Conservation (phyloP, 1,140 invertebrate species). For the Ruditapes philippinarum region DNA sequence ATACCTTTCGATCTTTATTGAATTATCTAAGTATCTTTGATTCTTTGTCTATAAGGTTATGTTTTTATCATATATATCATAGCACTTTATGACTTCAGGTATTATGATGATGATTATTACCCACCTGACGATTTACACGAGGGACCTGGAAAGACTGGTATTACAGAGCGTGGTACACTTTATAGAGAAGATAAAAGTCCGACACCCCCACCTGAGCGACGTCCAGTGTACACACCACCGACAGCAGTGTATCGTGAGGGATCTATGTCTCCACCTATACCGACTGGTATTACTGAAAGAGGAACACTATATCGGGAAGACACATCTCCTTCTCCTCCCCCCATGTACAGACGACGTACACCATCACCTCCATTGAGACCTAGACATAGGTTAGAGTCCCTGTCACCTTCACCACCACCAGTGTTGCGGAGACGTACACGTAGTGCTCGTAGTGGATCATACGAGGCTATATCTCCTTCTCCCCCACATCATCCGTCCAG, state of each 20-base stretch:
- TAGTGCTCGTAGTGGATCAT: slow-evolving; percentile 27
- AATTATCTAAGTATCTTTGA: too few relatives aligned
- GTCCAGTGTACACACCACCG: slow-evolving; percentile 13
- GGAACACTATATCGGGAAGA: slow-evolving; percentile 58
- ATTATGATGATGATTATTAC: slow-evolving; percentile 59
- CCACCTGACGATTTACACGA: slow-evolving; percentile 56
- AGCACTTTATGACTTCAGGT: too few relatives aligned
- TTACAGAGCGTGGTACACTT: slow-evolving; percentile 54
- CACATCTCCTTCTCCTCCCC: slow-evolving; percentile 39
- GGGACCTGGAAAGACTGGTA: slow-evolving; percentile 61
- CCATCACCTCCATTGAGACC: slow-evolving; percentile 19
- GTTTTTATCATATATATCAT: too few relatives aligned
- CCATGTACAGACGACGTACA: slow-evolving; percentile 1
- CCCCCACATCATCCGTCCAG: slow-evolving; percentile 19
- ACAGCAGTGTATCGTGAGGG: slow-evolving; percentile 49
- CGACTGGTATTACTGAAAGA: slow-evolving; percentile 53
- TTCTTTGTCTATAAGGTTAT: too few relatives aligned
- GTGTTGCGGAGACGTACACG: slow-evolving; percentile 17
- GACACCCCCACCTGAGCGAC: slow-evolving; percentile 24
- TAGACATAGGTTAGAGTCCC: slow-evolving; percentile 24
- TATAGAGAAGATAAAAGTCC: slow-evolving; percentile 59
- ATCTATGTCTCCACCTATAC: slow-evolving; percentile 52
- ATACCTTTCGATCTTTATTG: too few relatives aligned
- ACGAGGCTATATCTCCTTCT: slow-evolving; percentile 56
- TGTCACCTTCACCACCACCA: slow-evolving; percentile 12